These are phyloP conservation scores for Etheostoma spectabile DNA, from an alignment of 2,113 vertebrate genomes.

Conservation along the genomic window DNA sequence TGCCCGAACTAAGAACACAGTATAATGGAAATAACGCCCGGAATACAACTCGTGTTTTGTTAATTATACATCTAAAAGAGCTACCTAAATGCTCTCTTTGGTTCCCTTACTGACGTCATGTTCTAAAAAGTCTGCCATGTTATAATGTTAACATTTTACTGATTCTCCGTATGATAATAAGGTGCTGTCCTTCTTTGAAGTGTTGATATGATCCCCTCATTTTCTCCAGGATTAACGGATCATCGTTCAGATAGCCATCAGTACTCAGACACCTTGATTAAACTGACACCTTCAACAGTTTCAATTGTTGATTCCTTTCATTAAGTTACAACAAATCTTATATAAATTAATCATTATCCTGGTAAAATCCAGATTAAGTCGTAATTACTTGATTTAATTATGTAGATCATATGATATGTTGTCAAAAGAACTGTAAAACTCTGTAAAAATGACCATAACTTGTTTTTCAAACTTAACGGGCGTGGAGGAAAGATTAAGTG, in stretches of 20 bases:
- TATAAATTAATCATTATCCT: conserved; percentile 33
- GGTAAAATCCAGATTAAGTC: conserved; percentile 20
- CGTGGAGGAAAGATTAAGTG: no score
- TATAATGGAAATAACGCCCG: neutral
- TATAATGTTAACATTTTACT: conserved; percentile 1
- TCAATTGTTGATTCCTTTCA: conserved; percentile 62
- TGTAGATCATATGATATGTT: neutral
- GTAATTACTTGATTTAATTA: conserved; percentile 60
- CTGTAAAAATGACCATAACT: neutral
- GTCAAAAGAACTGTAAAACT: neutral
- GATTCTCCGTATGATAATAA: conserved; percentile 13
- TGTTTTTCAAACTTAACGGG: neutral
- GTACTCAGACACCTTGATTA: conserved; percentile 69
- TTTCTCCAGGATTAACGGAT: conserved; percentile 71
- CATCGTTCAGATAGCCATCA: conserved; percentile 59
- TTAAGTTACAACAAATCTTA: conserved; percentile 29
- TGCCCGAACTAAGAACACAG: neutral
- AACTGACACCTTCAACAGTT: conserved; percentile 50
- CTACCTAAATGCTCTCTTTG: neutral
- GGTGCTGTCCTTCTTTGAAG: conserved; percentile 71
- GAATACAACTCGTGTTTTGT: neutral
- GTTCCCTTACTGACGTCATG: neutral
- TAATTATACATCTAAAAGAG: neutral
- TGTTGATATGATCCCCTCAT: conserved; percentile 73
- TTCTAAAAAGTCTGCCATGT: neutral